Percentiles rank a stretch among this genome's conserved stretches.
Conservation (phyloP, 2,113 vertebrate species). For the Phrynosoma platyrhinos region DNA sequence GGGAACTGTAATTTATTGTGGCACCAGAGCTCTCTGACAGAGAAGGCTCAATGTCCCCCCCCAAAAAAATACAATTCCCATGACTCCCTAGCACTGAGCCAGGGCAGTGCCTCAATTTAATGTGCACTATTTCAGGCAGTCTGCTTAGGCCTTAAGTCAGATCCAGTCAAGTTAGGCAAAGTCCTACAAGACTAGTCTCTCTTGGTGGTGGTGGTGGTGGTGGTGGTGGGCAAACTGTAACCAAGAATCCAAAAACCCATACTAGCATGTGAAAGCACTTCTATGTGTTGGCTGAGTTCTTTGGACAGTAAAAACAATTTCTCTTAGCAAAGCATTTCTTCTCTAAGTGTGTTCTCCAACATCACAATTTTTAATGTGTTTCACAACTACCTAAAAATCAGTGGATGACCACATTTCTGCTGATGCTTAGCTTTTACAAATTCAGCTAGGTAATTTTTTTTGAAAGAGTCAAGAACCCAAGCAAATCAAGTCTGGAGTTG, state of each 20-base stretch:
- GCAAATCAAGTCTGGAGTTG: neutral
- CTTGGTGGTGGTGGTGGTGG: too few species aligned
- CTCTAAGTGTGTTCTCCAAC: neutral
- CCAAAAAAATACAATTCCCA: too few species aligned
- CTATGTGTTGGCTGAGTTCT: neutral
- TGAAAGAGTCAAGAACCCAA: neutral
- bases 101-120: too few species aligned
- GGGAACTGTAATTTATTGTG: too few species aligned
- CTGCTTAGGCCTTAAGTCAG: too few species aligned
- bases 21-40: too few species aligned
- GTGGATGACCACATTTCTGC: neutral
- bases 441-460: neutral
- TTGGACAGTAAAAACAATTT: neutral
- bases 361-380: neutral
- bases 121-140: too few species aligned
- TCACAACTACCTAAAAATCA: neutral
- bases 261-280: neutral
- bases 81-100: too few species aligned
- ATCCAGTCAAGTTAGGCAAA: neutral
- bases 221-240: neutral
- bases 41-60: too few species aligned
- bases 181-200: neutral
- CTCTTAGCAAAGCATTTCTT: neutral
- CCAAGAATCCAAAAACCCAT: neutral
- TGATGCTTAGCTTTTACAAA: neutral